Conservation (phyloP, 1,140 invertebrate genomes). For the Hypothenemus hampei region DNA sequence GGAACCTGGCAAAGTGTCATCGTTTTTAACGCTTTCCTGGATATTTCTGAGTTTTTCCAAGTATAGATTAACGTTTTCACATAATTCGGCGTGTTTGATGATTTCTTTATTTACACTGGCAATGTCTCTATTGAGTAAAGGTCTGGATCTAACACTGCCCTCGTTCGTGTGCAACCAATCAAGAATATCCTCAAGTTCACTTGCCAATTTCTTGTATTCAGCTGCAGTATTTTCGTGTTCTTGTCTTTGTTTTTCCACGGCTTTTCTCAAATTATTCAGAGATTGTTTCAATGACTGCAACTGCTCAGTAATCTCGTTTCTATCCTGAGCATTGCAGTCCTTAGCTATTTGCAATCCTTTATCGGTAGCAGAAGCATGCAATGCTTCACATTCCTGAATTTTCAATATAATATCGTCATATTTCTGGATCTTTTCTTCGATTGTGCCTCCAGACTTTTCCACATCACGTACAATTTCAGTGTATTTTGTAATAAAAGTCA, state of each 20-base stretch:
- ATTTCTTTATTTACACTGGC: constrained; percentile 77
- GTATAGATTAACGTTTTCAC: constrained; percentile 64
- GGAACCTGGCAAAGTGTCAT: constrained; percentile 71
- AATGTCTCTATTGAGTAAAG: constrained; percentile 71
- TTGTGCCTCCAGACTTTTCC: constrained; percentile 70
- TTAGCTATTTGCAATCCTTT: constrained; percentile 88
- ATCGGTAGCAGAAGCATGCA: constrained; percentile 77
- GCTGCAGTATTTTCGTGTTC: constrained; percentile 84
- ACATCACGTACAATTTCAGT: constrained; percentile 80
- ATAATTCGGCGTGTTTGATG: constrained; percentile 68
- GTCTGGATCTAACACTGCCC: constrained; percentile 72
- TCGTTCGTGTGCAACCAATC: constrained; percentile 84
- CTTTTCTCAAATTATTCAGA: constrained; percentile 68
- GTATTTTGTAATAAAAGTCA: constrained; percentile 80
- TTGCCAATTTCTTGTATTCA: constrained; percentile 75
- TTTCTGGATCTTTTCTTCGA: constrained; percentile 82
- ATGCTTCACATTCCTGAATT: constrained; percentile 85
- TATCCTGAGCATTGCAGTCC: constrained; percentile 79
- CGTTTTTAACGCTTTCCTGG: constrained; percentile 62
- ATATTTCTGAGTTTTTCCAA: constrained; percentile 65
- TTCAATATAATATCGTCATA: constrained; percentile 81
- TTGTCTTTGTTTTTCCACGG: constrained; percentile 78
- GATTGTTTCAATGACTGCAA: constrained; percentile 82
- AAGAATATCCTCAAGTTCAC: constrained; percentile 74
- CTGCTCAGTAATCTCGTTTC: constrained; percentile 82